phyloP scores from a whole-genome alignment of 2,888 invertebrate genomes.

The Napeogenes sylphis region DNA sequence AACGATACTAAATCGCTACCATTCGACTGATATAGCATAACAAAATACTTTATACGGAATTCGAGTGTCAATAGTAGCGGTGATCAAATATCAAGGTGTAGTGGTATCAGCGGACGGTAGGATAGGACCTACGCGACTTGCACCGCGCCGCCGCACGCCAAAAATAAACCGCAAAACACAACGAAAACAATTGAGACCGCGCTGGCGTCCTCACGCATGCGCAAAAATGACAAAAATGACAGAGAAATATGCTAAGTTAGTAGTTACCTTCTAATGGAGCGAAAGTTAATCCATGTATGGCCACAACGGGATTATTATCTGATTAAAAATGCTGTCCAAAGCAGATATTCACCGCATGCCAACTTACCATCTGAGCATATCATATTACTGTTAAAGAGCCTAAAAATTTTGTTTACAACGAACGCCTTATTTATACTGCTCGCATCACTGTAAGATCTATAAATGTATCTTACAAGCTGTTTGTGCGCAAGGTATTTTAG shows the following conservation, averaged over 20 bases:
- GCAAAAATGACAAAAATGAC: slow-evolving; percentile 74
- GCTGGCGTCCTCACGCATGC: slow-evolving; percentile 60
- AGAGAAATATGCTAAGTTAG: slow-evolving; percentile 56
- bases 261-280: slow-evolving; percentile 32
- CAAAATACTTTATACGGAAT: not conserved
- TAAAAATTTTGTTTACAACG: slow-evolving; percentile 25
- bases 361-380: not conserved
- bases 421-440: slow-evolving; percentile 25
- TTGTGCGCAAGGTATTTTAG: slow-evolving; percentile 29
- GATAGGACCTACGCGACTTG: slow-evolving; percentile 59
- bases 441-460: slow-evolving; percentile 23
- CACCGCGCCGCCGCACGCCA: slow-evolving; percentile 60
- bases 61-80: slow-evolving; percentile 28
- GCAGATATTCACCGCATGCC: not conserved
- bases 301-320: not conserved
- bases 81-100: slow-evolving; percentile 53
- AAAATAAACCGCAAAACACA: slow-evolving; percentile 75
- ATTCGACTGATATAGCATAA: not conserved
- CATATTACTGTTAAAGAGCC: slow-evolving; percentile 6
- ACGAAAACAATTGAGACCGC: slow-evolving; percentile 74
- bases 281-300: slow-evolving; percentile 33
- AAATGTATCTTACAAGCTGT: slow-evolving; percentile 30
- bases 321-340: not conserved
- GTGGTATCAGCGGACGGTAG: slow-evolving; percentile 55
- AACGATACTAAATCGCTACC: not conserved